These are phyloP conservation scores for Calcarius ornatus DNA, from an alignment of 2,113 vertebrate species.

Conservation along the genomic window DNA sequence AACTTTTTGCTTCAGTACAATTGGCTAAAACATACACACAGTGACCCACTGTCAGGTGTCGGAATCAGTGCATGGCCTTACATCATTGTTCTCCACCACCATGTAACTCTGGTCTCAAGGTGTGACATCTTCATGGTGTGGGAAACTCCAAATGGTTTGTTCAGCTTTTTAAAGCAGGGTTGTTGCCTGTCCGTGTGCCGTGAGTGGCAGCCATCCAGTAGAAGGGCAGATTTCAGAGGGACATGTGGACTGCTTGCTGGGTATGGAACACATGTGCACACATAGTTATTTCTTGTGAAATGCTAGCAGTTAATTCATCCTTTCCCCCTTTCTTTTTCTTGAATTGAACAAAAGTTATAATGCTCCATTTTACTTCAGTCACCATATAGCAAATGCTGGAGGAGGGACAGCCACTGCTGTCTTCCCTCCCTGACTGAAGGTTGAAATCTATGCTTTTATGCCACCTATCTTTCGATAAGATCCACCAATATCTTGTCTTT, in stretches of 20 bases:
- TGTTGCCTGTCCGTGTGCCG: background rate
- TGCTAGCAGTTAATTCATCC: background rate
- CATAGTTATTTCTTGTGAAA: background rate
- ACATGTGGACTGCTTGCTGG: background rate
- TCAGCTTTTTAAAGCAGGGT: background rate
- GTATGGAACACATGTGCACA: accelerated
- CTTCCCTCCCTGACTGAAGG: background rate
- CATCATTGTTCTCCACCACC: accelerated
- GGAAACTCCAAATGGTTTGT: background rate
- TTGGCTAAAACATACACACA: background rate
- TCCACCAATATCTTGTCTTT: background rate
- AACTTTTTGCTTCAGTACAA: background rate
- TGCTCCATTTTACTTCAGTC: background rate
- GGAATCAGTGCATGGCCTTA: background rate
- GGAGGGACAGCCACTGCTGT: background rate
- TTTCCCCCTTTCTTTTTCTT: background rate
- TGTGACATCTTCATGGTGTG: background rate
- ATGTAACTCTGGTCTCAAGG: background rate
- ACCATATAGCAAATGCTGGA: background rate
- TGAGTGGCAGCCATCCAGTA: background rate
- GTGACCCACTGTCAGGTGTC: background rate
- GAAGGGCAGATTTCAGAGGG: background rate
- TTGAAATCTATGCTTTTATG: background rate
- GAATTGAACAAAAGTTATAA: background rate
- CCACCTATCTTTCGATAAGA: background rate